Conservation (phyloP, 2,113 vertebrate species). For the Chaetorhynchus papuensis region DNA sequence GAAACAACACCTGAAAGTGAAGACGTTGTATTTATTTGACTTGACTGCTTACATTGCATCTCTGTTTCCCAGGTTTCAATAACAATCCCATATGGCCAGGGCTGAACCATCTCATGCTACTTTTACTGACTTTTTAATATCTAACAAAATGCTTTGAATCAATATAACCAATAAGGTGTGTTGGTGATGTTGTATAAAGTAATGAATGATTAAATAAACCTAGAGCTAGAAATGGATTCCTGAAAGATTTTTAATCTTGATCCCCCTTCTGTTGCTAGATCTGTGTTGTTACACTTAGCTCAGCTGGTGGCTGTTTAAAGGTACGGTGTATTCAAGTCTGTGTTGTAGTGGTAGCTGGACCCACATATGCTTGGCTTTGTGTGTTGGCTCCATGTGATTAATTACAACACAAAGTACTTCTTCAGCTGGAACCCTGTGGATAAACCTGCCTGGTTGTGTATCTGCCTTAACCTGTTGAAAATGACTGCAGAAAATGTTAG, state of each 20-base stretch:
- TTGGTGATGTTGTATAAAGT: background rate
- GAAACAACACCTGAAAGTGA: background rate
- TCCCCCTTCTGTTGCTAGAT: background rate
- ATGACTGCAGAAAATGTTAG: background rate
- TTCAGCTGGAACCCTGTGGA: background rate
- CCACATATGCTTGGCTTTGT: background rate
- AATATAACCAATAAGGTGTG: background rate
- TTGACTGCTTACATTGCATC: background rate
- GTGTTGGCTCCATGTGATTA: background rate
- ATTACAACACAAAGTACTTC: background rate
- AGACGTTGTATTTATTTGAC: background rate
- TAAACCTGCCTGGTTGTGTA: background rate
- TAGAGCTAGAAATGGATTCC: background rate
- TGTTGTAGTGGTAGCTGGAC: background rate
- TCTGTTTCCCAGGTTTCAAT: background rate
- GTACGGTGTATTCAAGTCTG: background rate
- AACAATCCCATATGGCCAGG: background rate
- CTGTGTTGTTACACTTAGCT: background rate
- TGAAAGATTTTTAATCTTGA: background rate
- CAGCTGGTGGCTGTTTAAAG: background rate
- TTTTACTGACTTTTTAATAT: slow-evolving; percentile 15
- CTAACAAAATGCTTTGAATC: background rate
- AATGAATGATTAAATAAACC: slow-evolving; percentile 20
- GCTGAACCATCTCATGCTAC: background rate
- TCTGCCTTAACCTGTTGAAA: background rate